Conservation (phyloP, 2,797 vertebrate species). For the Chloroceryle inda region DNA sequence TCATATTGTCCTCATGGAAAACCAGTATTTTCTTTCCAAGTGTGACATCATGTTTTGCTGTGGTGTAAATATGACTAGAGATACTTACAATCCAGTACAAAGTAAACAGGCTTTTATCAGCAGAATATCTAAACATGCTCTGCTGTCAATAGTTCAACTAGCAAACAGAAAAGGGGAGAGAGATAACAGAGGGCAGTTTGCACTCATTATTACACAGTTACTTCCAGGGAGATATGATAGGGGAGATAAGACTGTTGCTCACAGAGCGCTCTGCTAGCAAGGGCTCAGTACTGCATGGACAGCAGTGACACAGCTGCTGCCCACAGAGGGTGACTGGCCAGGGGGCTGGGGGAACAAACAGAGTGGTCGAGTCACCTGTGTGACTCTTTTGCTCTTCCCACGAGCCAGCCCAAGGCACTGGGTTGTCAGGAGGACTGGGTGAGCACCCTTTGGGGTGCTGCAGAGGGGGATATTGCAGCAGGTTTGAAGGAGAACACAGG, state of each 20-base stretch:
- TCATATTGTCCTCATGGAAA: background rate
- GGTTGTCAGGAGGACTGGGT: background rate
- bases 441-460: background rate
- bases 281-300: rapidly evolving
- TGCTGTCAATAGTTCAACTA: background rate
- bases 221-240: constrained; percentile 33
- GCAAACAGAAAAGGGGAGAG: constrained; percentile 1
- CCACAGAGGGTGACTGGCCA: rapidly evolving
- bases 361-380: rapidly evolving
- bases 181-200: constrained; percentile 16
- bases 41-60: background rate
- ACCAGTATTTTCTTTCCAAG: background rate
- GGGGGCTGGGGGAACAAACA: rapidly evolving
- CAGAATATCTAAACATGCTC: background rate
- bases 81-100: background rate
- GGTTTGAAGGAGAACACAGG: background rate
- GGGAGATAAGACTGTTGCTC: background rate
- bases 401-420: background rate
- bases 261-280: rapidly evolving
- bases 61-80: background rate
- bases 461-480: background rate
- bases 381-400: background rate
- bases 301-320: rapidly evolving
- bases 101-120: constrained; percentile 48
- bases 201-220: constrained; percentile 18